Evolutionary conservation across 2,113 vertebrate genomes (phyloP), one percentile per base, ranked within the genome.

Genomic region (Rissa tridactyla): DNA sequence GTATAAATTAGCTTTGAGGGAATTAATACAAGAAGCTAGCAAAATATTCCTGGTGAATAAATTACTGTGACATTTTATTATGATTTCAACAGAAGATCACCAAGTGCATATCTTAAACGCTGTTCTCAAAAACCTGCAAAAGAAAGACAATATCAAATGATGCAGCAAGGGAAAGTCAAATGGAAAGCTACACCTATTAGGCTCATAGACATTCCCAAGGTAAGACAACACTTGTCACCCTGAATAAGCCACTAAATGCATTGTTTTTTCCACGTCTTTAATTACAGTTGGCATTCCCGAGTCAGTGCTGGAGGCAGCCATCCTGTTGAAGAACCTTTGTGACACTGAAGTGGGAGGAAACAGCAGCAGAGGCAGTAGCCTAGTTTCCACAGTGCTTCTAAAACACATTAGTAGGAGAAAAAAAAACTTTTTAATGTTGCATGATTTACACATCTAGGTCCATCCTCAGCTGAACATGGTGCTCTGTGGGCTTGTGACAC

Each of bases 1-100:
- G 69, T 84, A 82, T 95, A 96, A 97, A 94, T 96, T 90, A 95
- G 87, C 93, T 94, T 96, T 88, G 92, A 96, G 86, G 90, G 54
- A 86, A 93, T 94, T 96, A 96, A 69, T 93, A 96, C 29, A 82
- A 86, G 79, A 89, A 88, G 88, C 72, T 92, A 87, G 27, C 57
- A 96, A 94, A 96, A 83, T 92, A 85, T 76, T 96, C 78, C 68
- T 61, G 64, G 60, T 4, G 71, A 97, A 90, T 86, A 93, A 95
- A 93, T 93, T 88, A 93, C 9, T 66, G 36, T 96, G 96, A 91
- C 82, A 86, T 83, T 95, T 94, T 90, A 72, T 90, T 93, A 82
- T 66, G 51, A 95, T 91, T 96, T 95, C 51, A 93, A 40, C 40
- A 69, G 57, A 62, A 86, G 77, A 92, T 95, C 88, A 80, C 18